Evolutionary conservation across 2,888 invertebrate genomes (phyloP), one percentile per base, ranked within the genome.

Genomic region (Lamellibrachia columna): DNA sequence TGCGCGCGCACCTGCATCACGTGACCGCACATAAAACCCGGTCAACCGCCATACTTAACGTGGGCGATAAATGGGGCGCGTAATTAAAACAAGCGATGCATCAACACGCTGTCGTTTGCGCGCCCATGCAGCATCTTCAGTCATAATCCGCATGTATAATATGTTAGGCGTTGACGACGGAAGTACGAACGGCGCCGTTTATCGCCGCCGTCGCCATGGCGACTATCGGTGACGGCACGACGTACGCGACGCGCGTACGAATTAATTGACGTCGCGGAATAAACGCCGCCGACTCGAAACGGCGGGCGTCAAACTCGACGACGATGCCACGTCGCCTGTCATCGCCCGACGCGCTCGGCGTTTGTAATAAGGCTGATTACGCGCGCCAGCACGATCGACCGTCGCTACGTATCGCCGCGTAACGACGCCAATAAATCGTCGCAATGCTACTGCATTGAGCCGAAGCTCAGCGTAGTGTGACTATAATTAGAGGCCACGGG

Each of bases 301-400:
- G 15, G 75, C 75, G 75, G 15, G 75, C 22, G 75, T 75, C 75
- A 22, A 75, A 75, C 75, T n/a, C 75, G 75, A 22, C 75, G 75
- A 75, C 75, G 75, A 75, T 15, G 75, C 75, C 75, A 15, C 75
- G 75, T 15, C 75, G 75, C 75, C 75, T 75, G 22, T 75, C 22
- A 75, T 15, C 75, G 75, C 6, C 75, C 4, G 75, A 22, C 75
- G 75, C 75, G 75, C 75, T 75, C 22, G 75, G 75, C 22, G 75
- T 75, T 75, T 75, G 75, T 75, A 75, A 75, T 75, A 75, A 75
- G 75, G 75, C 75, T 75, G 75, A 75, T 75, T 75, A 75, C 75
- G 75, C 6, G 75, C 75, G 75, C 75, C 15, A 22, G 75, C 75
- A n/a, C 75, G 22, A 75, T 75, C 75, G 75, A 75, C 75, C 75